Conservation (phyloP, 2,888 invertebrate genomes). For the Polyommatus iphigenia region DNA sequence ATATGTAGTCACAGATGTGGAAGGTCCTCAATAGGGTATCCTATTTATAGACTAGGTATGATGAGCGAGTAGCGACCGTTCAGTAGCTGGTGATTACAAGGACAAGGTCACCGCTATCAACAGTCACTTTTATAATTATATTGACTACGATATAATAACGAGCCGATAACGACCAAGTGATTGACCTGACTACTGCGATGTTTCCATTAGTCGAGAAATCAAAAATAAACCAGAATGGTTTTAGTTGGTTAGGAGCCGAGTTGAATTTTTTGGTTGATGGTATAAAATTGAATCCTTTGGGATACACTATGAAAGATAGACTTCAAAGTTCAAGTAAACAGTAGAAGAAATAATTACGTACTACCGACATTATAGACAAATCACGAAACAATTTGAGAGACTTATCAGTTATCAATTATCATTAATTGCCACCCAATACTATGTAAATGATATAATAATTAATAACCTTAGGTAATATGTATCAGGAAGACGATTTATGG, state of each 20-base stretch:
- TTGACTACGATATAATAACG: background rate
- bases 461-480: no score
- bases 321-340: no score
- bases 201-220: background rate
- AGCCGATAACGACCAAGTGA: constrained; percentile 23
- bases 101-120: constrained; percentile 12
- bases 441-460: no score
- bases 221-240: background rate
- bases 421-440: no score
- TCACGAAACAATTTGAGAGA: no score
- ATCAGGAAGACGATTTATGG: no score
- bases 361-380: no score
- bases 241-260: background rate
- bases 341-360: no score
- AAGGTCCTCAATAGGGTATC: background rate
- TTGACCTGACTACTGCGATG: background rate
- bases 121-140: constrained; percentile 2
- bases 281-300: background rate
- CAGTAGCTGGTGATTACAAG: background rate
- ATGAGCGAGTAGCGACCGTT: background rate
- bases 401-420: no score
- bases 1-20: background rate
- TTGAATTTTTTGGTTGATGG: background rate
- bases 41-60: background rate
- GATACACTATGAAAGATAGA: background rate